Evolutionary conservation across 2,888 invertebrate genomes (phyloP).

Genomic region (Eremobia ochroleuca): DNA sequence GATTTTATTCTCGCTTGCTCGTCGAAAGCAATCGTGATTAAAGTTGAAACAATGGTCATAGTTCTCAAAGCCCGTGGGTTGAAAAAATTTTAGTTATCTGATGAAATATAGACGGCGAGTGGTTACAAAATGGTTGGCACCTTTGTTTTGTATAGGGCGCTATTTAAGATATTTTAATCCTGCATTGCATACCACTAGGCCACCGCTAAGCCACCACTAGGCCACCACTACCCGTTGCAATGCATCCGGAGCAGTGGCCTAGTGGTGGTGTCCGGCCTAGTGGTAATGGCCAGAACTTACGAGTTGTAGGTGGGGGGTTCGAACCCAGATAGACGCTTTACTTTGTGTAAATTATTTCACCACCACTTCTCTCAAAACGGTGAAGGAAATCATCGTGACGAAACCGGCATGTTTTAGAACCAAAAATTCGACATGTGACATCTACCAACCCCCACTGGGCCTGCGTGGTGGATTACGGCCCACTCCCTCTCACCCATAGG

Average conservation of each 20-base stretch:
- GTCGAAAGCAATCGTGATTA: constrained; percentile 73
- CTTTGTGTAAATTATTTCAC: neutral
- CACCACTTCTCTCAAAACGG: neutral
- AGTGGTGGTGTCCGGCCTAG: too few relatives aligned
- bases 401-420: neutral
- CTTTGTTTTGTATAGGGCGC: constrained; percentile 68
- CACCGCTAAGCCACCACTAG: too few relatives aligned
- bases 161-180: constrained; percentile 51
- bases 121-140: constrained; percentile 62
- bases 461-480: neutral
- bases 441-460: neutral
- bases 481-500: neutral
- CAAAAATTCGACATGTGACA: neutral
- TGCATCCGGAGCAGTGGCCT: neutral
- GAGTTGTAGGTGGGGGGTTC: neutral
- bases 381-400: neutral
- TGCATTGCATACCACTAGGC: too few relatives aligned
- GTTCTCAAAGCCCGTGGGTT: constrained; percentile 68
- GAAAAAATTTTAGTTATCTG: constrained; percentile 72
- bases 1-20: constrained; percentile 63
- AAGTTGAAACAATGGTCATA: constrained; percentile 75
- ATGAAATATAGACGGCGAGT: constrained; percentile 68
- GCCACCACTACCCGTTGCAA: too few relatives aligned
- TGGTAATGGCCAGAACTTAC: neutral
- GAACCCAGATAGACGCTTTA: neutral